phyloP scores from a whole-genome alignment of 2,888 invertebrate species.

The Argyra leucocephala region DNA sequence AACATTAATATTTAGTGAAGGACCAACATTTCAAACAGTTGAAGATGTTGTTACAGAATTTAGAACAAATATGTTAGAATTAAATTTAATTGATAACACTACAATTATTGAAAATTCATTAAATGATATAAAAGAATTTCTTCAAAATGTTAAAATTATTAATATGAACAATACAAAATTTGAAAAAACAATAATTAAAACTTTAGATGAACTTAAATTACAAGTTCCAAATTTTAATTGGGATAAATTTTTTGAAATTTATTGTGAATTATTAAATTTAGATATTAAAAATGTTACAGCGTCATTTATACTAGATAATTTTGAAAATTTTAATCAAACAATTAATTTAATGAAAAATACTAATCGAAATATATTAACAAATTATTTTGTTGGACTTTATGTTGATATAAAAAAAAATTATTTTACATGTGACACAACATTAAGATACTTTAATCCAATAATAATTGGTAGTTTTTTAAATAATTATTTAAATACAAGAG shows the following conservation, averaged over 20 bases:
- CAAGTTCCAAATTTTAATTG: not conserved
- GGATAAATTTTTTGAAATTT: not conserved
- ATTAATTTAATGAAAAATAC: not conserved
- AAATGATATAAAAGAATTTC: not conserved
- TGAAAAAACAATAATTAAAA: not conserved
- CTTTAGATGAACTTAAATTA: not conserved
- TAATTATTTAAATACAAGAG: not conserved
- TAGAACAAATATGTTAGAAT: not conserved
- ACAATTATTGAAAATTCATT: not conserved
- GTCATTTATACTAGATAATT: not conserved
- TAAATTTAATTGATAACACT: not conserved
- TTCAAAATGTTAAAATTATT: not conserved
- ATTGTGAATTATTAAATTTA: not conserved
- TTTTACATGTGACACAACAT: not conserved
- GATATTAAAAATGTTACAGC: not conserved
- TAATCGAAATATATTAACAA: not conserved
- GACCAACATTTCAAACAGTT: not conserved
- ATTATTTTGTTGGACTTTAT: not conserved
- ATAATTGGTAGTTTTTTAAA: not conserved
- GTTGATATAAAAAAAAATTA: not conserved
- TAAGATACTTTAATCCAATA: not conserved
- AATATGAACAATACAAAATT: not conserved
- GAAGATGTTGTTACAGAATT: not conserved
- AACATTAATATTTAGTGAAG: not conserved
- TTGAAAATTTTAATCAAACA: not conserved